Evolutionary conservation across 2,888 invertebrate species (phyloP).

Genomic region (Empis stercorea): DNA sequence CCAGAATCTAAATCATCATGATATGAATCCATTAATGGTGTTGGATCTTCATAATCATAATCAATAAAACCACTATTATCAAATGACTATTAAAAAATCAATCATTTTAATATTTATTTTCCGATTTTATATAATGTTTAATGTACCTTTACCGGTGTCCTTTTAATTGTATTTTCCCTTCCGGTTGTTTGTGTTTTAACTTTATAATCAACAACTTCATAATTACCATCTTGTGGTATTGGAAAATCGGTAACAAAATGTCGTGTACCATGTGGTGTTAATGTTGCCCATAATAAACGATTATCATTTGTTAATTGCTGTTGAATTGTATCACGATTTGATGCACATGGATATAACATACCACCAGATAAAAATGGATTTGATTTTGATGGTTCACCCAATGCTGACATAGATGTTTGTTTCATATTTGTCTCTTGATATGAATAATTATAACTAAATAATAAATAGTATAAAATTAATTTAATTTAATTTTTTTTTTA

Average conservation of each 20-base stretch:
- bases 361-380: conserved; percentile 40
- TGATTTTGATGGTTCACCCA: conserved; percentile 40
- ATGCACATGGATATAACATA: conserved; percentile 43
- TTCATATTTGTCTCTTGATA: conserved; percentile 36
- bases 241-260: conserved; percentile 57
- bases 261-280: conserved; percentile 68
- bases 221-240: conserved; percentile 48
- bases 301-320: conserved; percentile 47
- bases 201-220: conserved; percentile 52
- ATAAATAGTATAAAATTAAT: conserved; percentile 13
- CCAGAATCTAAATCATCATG: conserved; percentile 46
- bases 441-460: conserved; percentile 28
- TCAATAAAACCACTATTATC: conserved; percentile 68
- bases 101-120: neutral
- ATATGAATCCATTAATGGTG: conserved; percentile 60
- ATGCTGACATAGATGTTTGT: conserved; percentile 44
- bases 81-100: conserved; percentile 35
- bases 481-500: neutral
- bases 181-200: conserved; percentile 25
- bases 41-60: conserved; percentile 70
- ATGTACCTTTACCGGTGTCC: conserved; percentile 31
- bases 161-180: conserved; percentile 27
- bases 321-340: conserved; percentile 36
- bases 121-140: neutral
- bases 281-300: conserved; percentile 67